Evolutionary conservation across 2,888 invertebrate genomes (phyloP), one percentile per base, ranked within the genome.

Genomic region (Dorcus hopei): DNA sequence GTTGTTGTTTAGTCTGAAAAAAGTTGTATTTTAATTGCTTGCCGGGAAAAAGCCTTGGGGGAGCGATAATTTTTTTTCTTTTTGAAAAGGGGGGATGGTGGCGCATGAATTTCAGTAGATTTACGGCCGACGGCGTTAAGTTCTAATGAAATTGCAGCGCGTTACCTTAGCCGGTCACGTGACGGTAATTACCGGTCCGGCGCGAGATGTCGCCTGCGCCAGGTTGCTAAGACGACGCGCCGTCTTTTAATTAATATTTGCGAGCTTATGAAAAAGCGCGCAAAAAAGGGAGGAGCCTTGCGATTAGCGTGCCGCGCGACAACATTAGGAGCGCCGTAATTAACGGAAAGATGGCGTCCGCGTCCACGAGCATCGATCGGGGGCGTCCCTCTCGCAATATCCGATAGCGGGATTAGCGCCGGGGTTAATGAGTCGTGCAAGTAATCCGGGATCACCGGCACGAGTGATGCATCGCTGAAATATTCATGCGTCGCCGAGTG

Each of bases 381-480:
- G 62, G 54, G 60, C 57, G 39, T 51, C 52, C 67, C 72, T 70
- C 70, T 70, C 69, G 76, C 74, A 77, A 78, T 78, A 78, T 77
- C 77, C 75, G 77, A 76, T 77, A 71, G 74, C 73, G 65, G 78
- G 79, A 79, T 80, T 79, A 79, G 77, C 77, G 74, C 75, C 72
- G 72, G 74, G 77, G 77, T 80, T 79, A 80, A 80, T 80, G 80
- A 80, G 78, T 79, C 80, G 80, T 80, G 79, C 77, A 77, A 78
- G 74, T 79, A 79, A 79, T 75, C 79, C 77, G 69, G 80, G 75
- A 76, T 74, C 75, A 72, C 66, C 71, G 70, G 70, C 68, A 67
- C 65, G 65, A 69, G 71, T 74, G 72, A 74, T 74, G 72, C 73
- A 73, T 72, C 74, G 71, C 70, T 77, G 73, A 77, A 77, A 77